These are phyloP conservation scores for Laothoe populi DNA, from an alignment of 2,888 invertebrate species.

Conservation along the genomic window DNA sequence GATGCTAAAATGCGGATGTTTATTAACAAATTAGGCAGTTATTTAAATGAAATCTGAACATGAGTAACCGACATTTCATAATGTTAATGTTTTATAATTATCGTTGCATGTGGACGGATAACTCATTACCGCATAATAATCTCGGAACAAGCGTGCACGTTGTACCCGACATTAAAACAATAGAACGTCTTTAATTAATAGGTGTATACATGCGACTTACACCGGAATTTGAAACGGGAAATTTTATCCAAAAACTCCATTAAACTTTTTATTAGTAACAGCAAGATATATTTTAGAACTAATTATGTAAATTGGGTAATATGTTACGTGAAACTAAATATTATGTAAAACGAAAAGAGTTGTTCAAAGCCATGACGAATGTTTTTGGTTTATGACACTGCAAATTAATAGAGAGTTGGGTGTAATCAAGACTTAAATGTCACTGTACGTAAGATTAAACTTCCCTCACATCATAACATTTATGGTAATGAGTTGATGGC, in stretches of 20 bases:
- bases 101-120: conserved; percentile 14
- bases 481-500: too few relatives aligned
- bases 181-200: neutral
- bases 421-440: neutral
- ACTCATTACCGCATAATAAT: conserved; percentile 19
- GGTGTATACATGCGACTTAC: neutral
- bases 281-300: too few relatives aligned
- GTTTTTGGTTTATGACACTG: conserved; percentile 11
- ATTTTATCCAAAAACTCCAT: neutral
- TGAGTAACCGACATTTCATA: conserved; percentile 1
- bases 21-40: conserved; percentile 6
- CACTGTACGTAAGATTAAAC: neutral
- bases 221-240: neutral
- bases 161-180: conserved; percentile 14
- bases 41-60: conserved; percentile 5
- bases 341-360: neutral
- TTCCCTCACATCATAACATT: neutral
- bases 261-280: too few relatives aligned
- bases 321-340: neutral
- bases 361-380: conserved; percentile 11
- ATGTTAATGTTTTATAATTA: conserved; percentile 2
- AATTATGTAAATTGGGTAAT: neutral
- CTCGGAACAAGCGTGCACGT: conserved; percentile 10
- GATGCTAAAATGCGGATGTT: conserved; percentile 1
- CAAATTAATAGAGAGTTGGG: conserved; percentile 1